Evolutionary conservation across 2,113 vertebrate species (phyloP), one percentile per base, ranked within the genome.

Genomic region (Ageneiosus marmoratus): DNA sequence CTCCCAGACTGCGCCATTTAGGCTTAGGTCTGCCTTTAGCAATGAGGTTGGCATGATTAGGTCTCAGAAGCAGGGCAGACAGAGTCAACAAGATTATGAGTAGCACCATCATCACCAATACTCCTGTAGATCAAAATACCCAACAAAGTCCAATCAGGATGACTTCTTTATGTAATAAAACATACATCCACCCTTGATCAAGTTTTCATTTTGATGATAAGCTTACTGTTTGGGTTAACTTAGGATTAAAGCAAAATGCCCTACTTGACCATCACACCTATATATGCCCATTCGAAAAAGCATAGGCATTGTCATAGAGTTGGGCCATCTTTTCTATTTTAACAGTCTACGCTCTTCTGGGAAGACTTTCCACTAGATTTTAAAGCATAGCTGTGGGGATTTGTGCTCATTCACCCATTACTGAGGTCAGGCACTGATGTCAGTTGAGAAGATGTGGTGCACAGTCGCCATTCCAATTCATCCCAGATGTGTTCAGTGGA

Each of bases 1-100:
- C 93, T 0, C 95, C 94, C 27, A 98, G 90, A 74, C 94, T 96
- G 83, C 96, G 95, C 97, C 98, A 98, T 9, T 84, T 94, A 48
- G 96, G 95, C 77, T 93, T 95, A 86, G 89, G 93, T 79, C 81
- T 89, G 89, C 89, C 91, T 70, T 94, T 85, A 5, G 94, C 93
- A 70, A 90, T 91, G 0, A 91, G 55, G 16, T 75, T 84, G 16
- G 92, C 86, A 16, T 87, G 89, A 32, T 90, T 83, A 15, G 95
- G 95, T 67, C 90, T 94, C n/a, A 98, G 84, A 63, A 95, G 84
- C 1, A 99, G 67, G 60, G 95, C 92, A 24, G 96, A 92, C 46
- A 89, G 91, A 9, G 90, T 94, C 87, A 97, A 85, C 83, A 95
- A 34, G 22, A 91, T 32, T 0, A 93, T 92, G 0, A 94, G 83